Evolutionary conservation across 1,140 invertebrate species (phyloP).

Genomic region (Ceratosolen solmsi): DNA sequence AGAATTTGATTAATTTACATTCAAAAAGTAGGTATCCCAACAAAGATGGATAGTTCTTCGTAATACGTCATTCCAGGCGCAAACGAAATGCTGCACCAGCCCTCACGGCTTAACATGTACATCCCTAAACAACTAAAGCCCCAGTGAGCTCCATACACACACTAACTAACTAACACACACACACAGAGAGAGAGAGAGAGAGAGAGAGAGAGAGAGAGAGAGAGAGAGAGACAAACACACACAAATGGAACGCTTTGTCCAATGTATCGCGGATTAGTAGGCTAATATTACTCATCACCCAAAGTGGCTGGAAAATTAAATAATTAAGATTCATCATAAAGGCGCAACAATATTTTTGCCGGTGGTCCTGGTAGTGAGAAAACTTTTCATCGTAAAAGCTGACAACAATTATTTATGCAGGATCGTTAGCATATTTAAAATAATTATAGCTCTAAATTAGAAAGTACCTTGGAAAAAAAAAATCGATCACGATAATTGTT

Average conservation of each 20-base stretch:
- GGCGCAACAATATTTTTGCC: conserved; percentile 47
- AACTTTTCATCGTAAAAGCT: neutral
- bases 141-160: neutral
- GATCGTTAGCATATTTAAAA: neutral
- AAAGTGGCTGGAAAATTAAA: conserved; percentile 57
- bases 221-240: no score
- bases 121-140: neutral
- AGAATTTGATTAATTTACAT: neutral
- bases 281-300: conserved; percentile 11
- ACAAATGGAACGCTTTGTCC: neutral
- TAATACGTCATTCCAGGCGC: conserved; percentile 17
- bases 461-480: neutral
- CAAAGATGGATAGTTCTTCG: conserved; percentile 26
- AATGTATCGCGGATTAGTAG: neutral
- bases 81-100: neutral
- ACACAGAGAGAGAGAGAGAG: no score
- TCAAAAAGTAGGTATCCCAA: conserved; percentile 21
- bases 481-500: neutral
- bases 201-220: no score
- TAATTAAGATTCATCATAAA: conserved; percentile 60
- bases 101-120: neutral
- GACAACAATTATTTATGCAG: neutral
- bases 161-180: no score
- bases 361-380: neutral
- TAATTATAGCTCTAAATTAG: neutral